Evolutionary conservation across 2,797 vertebrate genomes (phyloP).

Genomic region (Sebastes nivosus): DNA sequence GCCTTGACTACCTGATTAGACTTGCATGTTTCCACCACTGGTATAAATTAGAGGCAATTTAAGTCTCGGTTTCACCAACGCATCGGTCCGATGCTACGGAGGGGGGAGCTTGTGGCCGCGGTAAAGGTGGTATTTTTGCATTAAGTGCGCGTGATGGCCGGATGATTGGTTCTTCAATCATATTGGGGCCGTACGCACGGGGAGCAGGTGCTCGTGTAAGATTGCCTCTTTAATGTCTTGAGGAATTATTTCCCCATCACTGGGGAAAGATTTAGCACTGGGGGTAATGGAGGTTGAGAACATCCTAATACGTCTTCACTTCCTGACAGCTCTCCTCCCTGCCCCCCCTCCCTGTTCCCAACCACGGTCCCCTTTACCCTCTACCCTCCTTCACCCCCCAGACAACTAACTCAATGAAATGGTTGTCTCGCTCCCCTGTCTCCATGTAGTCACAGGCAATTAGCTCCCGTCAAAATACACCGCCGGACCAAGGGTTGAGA

Average conservation of each 20-base stretch:
- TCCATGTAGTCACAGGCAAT: conserved; percentile 78
- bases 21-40: conserved; percentile 58
- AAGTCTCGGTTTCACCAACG: conserved; percentile 24
- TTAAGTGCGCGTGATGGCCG: conserved; percentile 17
- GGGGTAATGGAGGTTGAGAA: conserved; percentile 60
- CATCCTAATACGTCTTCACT: conserved; percentile 59
- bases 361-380: conserved; percentile 18
- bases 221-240: conserved; percentile 57
- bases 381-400: conserved; percentile 6
- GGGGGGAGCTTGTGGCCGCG: conserved; percentile 1
- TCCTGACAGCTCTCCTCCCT: conserved; percentile 38
- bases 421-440: conserved; percentile 63
- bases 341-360: neutral
- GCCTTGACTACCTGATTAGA: conserved; percentile 66
- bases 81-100: conserved; percentile 4
- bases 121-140: conserved; percentile 29
- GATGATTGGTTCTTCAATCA: conserved; percentile 46
- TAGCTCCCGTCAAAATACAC: conserved; percentile 75
- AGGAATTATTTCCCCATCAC: conserved; percentile 49
- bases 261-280: conserved; percentile 49
- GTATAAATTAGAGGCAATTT: conserved; percentile 50
- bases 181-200: conserved; percentile 16
- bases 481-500: conserved; percentile 55
- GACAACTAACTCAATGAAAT: conserved; percentile 53
- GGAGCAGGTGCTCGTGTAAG: conserved; percentile 61